A percentile compares a stretch with the other conserved stretches of the same genome.
phyloP scores from a whole-genome alignment of 2,113 vertebrate species.

The Alouatta palliata region DNA sequence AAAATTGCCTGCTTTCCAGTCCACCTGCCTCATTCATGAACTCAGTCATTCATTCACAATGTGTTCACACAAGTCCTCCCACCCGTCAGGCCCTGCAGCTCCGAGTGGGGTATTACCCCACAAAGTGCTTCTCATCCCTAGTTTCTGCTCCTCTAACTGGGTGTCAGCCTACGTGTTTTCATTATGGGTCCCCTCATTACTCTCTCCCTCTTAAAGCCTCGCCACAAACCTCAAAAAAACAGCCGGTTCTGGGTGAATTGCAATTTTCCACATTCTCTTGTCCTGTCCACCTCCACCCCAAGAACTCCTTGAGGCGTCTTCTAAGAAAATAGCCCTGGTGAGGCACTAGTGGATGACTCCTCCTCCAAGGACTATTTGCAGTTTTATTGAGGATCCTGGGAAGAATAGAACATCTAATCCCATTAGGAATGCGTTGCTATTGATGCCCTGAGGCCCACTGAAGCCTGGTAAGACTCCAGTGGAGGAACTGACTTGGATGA shows the following conservation, averaged over 20 bases:
- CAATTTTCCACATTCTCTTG: background rate
- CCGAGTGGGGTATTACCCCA: background rate
- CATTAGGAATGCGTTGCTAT: accelerated
- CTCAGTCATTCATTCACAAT: background rate
- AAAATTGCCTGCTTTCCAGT: background rate
- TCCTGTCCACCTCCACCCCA: background rate
- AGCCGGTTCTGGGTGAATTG: background rate
- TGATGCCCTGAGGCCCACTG: accelerated
- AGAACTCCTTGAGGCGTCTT: background rate
- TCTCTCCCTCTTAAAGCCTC: background rate
- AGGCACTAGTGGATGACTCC: background rate
- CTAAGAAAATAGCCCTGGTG: background rate
- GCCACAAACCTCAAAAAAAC: background rate
- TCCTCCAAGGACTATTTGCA: background rate
- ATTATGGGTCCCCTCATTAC: background rate
- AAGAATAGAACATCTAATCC: background rate
- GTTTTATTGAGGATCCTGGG: background rate
- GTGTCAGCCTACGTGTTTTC: background rate
- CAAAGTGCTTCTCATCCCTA: background rate
- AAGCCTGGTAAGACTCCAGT: background rate
- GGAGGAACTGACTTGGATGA: background rate
- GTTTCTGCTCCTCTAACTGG: background rate
- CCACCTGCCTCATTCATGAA: background rate
- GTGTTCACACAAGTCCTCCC: background rate
- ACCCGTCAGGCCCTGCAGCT: too few relatives aligned